Percentiles rank a stretch among this genome's conserved stretches.
Evolutionary conservation across 2,888 invertebrate species (phyloP).

Genomic region (Antheraea yamamai): DNA sequence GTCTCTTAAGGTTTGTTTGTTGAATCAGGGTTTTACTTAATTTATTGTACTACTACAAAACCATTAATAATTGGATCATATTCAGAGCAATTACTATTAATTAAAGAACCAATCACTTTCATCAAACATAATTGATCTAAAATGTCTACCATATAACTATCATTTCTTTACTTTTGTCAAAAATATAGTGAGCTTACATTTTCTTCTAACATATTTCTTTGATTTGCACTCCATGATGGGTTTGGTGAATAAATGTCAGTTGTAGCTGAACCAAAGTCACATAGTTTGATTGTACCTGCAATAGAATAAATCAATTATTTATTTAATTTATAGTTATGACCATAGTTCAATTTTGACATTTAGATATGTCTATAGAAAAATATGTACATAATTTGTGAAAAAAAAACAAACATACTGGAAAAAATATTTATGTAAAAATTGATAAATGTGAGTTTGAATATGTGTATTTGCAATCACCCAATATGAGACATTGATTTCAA

Average conservation of each 20-base stretch:
- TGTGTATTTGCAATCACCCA: neutral
- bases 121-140: neutral
- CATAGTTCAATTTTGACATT: neutral
- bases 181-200: conserved; percentile 83
- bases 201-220: conserved; percentile 95
- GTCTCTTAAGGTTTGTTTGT: no score
- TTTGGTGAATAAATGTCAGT: conserved; percentile 91
- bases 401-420: neutral
- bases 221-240: conserved; percentile 95
- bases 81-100: neutral
- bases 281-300: conserved; percentile 90
- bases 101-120: neutral
- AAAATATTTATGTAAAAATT: neutral
- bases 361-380: neutral
- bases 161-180: neutral
- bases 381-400: no score
- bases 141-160: neutral
- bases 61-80: neutral
- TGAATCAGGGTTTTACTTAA: neutral
- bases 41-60: neutral
- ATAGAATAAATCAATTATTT: conserved; percentile 23
- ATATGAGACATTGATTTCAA: neutral
- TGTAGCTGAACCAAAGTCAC: conserved; percentile 98
- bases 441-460: neutral
- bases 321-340: neutral